These are phyloP conservation scores for Mallateleia sp. DNA, from an alignment of 2,888 invertebrate genomes.

Conservation along the genomic window DNA sequence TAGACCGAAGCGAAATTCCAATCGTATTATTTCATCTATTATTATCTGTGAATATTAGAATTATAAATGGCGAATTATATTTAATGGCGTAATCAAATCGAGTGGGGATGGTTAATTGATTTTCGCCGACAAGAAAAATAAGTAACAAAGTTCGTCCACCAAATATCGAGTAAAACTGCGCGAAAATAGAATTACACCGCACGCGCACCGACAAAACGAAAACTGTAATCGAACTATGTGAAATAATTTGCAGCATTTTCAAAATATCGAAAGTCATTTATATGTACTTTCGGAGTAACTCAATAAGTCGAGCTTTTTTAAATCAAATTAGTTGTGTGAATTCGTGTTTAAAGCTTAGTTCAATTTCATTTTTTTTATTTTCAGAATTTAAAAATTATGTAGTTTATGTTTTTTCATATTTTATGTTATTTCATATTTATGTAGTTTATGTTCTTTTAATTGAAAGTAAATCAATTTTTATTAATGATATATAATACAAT, in stretches of 20 bases:
- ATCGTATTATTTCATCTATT: constrained; percentile 10
- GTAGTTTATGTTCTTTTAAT: no score
- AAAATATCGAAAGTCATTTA: constrained; percentile 18
- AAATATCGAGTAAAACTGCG: neutral
- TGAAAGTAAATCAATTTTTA: no score
- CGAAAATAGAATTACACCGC: constrained; percentile 19
- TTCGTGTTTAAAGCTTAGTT: no score
- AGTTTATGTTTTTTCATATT: no score
- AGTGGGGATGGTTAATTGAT: neutral
- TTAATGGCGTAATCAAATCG: neutral
- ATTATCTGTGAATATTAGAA: neutral
- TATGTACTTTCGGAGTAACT: constrained; percentile 17
- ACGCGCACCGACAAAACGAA: neutral
- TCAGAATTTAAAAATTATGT: no score
- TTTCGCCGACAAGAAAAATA: neutral
- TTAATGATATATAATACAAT: no score
- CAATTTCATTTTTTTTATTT: no score
- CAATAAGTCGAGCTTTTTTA: constrained; percentile 24
- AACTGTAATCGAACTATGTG: constrained; percentile 21
- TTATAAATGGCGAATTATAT: constrained; percentile 11
- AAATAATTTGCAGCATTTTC: constrained; percentile 28
- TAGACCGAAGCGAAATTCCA: constrained; percentile 7
- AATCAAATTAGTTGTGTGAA: constrained; percentile 54
- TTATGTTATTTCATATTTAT: no score
- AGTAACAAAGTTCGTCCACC: neutral